Percentiles rank a stretch among this genome's conserved stretches.
phyloP scores from a whole-genome alignment of 37 sponge, comb jelly and placozoan species.

The Mnemiopsis leidyi region DNA sequence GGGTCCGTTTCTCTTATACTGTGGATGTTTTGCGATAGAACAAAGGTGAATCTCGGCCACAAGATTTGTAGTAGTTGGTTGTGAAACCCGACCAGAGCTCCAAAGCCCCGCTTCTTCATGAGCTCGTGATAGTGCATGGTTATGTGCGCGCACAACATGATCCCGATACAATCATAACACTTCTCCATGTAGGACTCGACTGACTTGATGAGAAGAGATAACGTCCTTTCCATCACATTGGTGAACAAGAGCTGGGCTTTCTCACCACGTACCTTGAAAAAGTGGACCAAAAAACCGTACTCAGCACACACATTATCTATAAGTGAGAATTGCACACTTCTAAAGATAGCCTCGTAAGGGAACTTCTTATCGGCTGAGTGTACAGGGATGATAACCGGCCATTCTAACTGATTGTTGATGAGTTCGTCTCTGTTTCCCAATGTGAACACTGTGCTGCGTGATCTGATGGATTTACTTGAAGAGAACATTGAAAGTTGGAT shows the following conservation, averaged over 20 bases:
- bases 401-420: conserved; percentile 91
- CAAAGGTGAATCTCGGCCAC: conserved; percentile 87
- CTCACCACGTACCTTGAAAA: conserved; percentile 79
- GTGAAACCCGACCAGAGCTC: conserved; percentile 65
- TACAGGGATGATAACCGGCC: conserved; percentile 92
- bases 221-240: conserved; percentile 79
- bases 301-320: conserved; percentile 93
- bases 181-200: conserved; percentile 69
- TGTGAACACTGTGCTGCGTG: conserved; percentile 89
- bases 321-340: conserved; percentile 89
- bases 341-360: conserved; percentile 85
- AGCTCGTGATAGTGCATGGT: conserved; percentile 79
- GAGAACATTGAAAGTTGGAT: conserved; percentile 68
- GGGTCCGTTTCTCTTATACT: conserved; percentile 88
- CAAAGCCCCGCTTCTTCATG: conserved; percentile 68
- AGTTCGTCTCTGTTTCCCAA: conserved; percentile 86
- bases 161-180: conserved; percentile 90
- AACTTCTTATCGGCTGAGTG: conserved; percentile 83
- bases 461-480: conserved; percentile 79
- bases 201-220: conserved; percentile 68
- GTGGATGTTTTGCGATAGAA: conserved; percentile 82
- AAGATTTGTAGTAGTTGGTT: conserved; percentile 73
- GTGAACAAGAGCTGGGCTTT: conserved; percentile 84
- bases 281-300: conserved; percentile 91
- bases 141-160: conserved; percentile 92